Base-by-base conservation (phyloP, 2,113 vertebrate species). In the Ranitomeya imitator region DNA sequence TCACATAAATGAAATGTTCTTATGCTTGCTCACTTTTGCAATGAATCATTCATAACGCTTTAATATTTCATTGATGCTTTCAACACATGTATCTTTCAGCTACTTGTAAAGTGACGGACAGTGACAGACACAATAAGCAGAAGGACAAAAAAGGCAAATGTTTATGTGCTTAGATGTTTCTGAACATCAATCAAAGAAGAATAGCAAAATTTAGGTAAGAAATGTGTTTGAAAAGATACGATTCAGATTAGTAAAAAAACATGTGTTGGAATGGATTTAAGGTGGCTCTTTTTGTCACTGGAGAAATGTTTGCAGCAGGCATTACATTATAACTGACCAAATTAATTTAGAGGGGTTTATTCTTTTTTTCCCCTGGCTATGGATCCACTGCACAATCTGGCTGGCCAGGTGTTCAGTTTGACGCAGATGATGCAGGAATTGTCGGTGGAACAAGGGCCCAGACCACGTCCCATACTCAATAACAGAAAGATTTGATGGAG, bases 21-120 rank as follows among this genome's bases (percentile, higher is more conserved):
- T 85, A 57, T 73, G 26, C 83, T 86, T 86, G 54, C 73, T 78
- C 71, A 76, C 78, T 78, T 45, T 63, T 86, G 73, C 54, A n/a
- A 77, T 86, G 55, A 86, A 86, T 86, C 57, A 86, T 86, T 76
- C 57, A 86, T 77, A 76, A 63, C 57, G 21, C 23, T 78, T 86
- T 86, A 86, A 86, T 86, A 86, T 78, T 86, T 61, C 57, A 86
- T 86, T 31, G 45, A 26, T 63, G 71, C 71, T 63, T 73, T 76
- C 69, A 74, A 73, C 69, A 85, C 71, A 76, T 85, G 73, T 60
- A 78, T 86, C 85, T n/a, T 86, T 67, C 76, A 86, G 57, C 57
- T 79, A 79, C 85, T 65, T 52, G 60, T 79, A n/a, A 77, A 55
- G 57, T 61, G 85, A 86, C 19, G 52, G 85, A 65, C 73, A 61